Conservation (phyloP, 1,140 invertebrate species). For the Bombus confusus region DNA sequence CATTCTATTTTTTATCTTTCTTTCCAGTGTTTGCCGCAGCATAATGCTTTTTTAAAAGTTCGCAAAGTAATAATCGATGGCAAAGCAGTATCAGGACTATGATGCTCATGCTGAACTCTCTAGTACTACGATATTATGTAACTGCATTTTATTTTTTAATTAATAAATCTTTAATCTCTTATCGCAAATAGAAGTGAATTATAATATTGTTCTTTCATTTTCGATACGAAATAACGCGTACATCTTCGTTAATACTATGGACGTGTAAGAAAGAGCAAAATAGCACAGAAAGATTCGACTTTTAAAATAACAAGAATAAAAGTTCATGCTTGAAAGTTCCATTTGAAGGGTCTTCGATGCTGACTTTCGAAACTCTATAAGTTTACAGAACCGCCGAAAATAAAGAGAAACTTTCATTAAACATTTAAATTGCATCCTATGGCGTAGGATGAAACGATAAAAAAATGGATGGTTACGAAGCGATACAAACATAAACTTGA, state of each 20-base stretch:
- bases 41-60: background rate
- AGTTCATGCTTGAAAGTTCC: background rate
- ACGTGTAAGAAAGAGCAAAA: background rate
- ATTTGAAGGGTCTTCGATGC: too few relatives aligned
- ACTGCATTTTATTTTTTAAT: too few relatives aligned
- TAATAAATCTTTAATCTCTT: background rate
- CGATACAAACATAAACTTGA: slow-evolving; percentile 8
- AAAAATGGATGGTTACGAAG: slow-evolving; percentile 8
- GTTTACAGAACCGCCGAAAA: background rate
- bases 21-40: background rate
- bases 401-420: background rate
- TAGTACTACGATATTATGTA: too few relatives aligned
- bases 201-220: too few relatives aligned
- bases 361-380: background rate
- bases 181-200: background rate
- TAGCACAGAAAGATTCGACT: background rate
- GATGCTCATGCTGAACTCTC: background rate
- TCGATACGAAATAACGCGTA: too few relatives aligned
- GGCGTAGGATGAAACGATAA: background rate
- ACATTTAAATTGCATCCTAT: slow-evolving; percentile 20
- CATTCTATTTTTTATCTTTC: background rate
- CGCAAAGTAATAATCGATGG: background rate
- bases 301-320: background rate
- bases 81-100: background rate
- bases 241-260: too few relatives aligned